A percentile compares a stretch with the other conserved stretches of the same genome.
These are phyloP conservation scores for Bufo bufo DNA, from an alignment of 2,113 vertebrate species.

Conservation along the genomic window DNA sequence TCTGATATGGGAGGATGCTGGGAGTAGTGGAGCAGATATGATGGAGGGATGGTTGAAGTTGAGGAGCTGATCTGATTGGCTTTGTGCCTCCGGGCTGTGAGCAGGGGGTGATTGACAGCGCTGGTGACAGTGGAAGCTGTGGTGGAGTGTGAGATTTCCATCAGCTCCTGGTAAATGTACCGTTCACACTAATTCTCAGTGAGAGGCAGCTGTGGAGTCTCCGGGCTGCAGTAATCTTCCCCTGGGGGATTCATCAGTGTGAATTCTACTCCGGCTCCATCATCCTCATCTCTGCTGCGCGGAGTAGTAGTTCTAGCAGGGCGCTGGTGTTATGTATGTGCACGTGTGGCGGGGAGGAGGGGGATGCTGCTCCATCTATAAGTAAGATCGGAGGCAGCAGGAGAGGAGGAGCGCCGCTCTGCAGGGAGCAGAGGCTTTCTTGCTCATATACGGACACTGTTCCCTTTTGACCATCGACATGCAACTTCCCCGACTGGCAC, in stretches of 20 bases:
- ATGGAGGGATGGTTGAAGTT: neutral
- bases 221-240: neutral
- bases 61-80: neutral
- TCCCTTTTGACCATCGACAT: conserved; percentile 67
- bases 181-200: neutral
- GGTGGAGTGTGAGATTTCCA: neutral
- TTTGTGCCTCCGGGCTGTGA: neutral
- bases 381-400: conserved; percentile 73
- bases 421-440: conserved; percentile 71
- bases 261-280: neutral
- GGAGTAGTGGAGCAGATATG: neutral
- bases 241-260: neutral
- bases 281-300: neutral
- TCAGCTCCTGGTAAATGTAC: neutral
- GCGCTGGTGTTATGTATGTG: neutral
- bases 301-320: neutral
- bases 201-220: neutral
- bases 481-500: conserved; percentile 70
- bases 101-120: neutral
- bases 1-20: neutral
- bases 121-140: neutral
- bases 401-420: conserved; percentile 75
- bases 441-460: conserved; percentile 66
- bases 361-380: conserved; percentile 42
- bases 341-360: conserved; percentile 13